Percentiles rank a stretch among this genome's conserved stretches.
These are phyloP conservation scores for Okamejei kenojei DNA, from an alignment of 2,797 vertebrate species.

Conservation along the genomic window DNA sequence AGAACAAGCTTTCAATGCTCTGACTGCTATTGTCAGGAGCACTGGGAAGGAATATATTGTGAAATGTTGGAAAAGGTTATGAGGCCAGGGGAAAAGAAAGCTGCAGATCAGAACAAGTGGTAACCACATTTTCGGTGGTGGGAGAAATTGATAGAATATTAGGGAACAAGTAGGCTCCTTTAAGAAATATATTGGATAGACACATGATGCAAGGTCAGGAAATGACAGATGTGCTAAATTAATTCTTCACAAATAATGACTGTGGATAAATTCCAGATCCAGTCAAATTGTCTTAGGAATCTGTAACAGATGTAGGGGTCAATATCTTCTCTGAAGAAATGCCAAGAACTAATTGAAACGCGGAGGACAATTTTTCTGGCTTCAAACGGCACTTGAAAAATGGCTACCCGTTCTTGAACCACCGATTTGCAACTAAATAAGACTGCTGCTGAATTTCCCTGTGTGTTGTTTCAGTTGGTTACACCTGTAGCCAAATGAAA, in stretches of 20 bases:
- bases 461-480: not conserved
- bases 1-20: not conserved
- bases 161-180: not conserved
- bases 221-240: conserved; percentile 33
- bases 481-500: not conserved
- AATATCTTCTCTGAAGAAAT: conserved; percentile 1
- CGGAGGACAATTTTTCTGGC: conserved; percentile 15
- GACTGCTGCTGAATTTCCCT: not conserved
- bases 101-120: not conserved
- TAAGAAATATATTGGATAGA: conserved; percentile 24
- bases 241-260: conserved; percentile 36
- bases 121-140: not conserved
- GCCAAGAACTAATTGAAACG: conserved; percentile 28
- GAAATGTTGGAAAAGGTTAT: not conserved
- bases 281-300: conserved; percentile 35
- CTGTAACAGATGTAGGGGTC: conserved; percentile 34
- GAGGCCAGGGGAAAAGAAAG: not conserved
- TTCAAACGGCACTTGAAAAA: not conserved
- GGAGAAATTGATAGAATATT: not conserved
- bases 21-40: not conserved
- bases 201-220: conserved; percentile 27
- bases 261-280: conserved; percentile 35
- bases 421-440: not conserved
- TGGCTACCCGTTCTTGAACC: not conserved
- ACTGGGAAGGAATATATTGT: not conserved